A percentile compares a stretch with the other conserved stretches of the same genome.
phyloP scores from a whole-genome alignment of 2,797 vertebrate species.

The Spheniscus humboldti region DNA sequence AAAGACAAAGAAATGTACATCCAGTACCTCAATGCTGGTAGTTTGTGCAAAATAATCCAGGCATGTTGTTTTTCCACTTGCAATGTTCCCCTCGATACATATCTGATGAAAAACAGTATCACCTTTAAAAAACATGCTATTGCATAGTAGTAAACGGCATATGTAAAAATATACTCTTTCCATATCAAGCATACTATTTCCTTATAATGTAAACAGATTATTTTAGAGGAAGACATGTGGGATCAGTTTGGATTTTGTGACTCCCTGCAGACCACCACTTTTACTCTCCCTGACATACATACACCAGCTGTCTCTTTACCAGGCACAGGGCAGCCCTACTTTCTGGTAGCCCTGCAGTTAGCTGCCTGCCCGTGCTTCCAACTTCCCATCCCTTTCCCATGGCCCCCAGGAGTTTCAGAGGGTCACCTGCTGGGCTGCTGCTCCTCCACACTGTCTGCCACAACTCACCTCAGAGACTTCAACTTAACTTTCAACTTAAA shows the following conservation, averaged over 20 bases:
- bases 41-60: slow-evolving; percentile 88
- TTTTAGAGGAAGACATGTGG: not conserved
- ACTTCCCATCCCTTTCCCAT: not conserved
- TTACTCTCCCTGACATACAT: not conserved
- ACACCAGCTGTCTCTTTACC: not conserved
- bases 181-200: no score
- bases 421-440: not conserved
- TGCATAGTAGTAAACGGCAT: fast-evolving
- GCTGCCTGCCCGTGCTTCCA: not conserved
- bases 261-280: not conserved
- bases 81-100: slow-evolving; percentile 93
- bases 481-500: not conserved
- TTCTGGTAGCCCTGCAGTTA: not conserved
- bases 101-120: slow-evolving; percentile 74
- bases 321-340: not conserved
- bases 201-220: not conserved
- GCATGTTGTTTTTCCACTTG: slow-evolving; percentile 94
- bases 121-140: not conserved
- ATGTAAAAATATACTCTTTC: not conserved
- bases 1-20: not conserved
- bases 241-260: not conserved
- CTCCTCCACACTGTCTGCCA: not conserved
- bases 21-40: slow-evolving; percentile 81
- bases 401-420: not conserved
- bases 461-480: not conserved